A percentile compares a stretch with the other conserved stretches of the same genome.
Conservation (phyloP, 2,888 invertebrate species). For the Myopa testacea region DNA sequence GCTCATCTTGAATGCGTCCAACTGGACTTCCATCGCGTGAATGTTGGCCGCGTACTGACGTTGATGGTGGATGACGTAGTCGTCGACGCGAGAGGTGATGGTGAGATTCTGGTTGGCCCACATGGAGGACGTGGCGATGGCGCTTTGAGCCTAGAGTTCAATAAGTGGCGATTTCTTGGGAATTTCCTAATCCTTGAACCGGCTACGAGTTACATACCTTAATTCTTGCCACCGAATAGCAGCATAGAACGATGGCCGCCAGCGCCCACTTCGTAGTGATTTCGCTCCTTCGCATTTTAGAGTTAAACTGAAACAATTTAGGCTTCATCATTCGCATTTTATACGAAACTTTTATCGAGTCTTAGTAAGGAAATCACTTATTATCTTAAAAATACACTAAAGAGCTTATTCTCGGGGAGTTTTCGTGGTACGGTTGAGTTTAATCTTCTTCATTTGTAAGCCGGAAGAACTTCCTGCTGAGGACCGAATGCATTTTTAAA, state of each 20-base stretch:
- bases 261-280: neutral
- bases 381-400: too few species aligned
- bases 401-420: too few species aligned
- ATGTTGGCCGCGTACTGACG: slow-evolving; percentile 45
- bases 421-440: too few species aligned
- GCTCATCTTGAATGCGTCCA: slow-evolving; percentile 32
- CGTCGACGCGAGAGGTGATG: slow-evolving; percentile 37
- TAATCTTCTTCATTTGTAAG: too few species aligned
- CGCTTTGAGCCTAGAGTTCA: slow-evolving; percentile 13
- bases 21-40: slow-evolving; percentile 33
- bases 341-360: slow-evolving; percentile 4
- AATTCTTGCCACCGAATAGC: neutral
- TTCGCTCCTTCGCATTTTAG: slow-evolving; percentile 22
- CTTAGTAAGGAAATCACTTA: too few species aligned
- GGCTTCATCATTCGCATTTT: slow-evolving; percentile 17
- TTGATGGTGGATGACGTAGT: slow-evolving; percentile 45
- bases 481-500: too few species aligned
- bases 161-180: neutral
- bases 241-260: neutral
- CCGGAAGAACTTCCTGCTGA: too few species aligned
- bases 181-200: neutral
- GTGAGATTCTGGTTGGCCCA: neutral
- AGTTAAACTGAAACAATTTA: neutral
- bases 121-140: too few species aligned
- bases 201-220: neutral